phyloP scores from a whole-genome alignment of 2,113 vertebrate species.

The Mionectes macconnelli region DNA sequence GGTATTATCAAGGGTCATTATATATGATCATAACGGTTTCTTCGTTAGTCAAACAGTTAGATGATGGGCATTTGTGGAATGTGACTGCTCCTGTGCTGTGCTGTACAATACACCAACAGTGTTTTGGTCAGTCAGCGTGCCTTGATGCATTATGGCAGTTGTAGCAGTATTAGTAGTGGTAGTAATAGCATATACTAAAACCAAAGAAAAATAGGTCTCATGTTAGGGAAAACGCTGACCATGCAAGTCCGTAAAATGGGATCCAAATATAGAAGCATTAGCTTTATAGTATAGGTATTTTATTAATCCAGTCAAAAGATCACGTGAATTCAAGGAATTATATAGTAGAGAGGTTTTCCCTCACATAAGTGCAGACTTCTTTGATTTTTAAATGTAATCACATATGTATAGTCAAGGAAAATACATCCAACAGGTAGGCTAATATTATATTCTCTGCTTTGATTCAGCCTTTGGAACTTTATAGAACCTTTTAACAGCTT shows the following conservation, averaged over 20 bases:
- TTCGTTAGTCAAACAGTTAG: not conserved
- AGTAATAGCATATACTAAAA: not conserved
- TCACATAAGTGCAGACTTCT: rapidly evolving
- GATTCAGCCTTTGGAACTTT: not conserved
- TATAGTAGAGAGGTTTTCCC: not conserved
- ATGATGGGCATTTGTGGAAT: not conserved
- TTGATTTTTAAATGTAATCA: not conserved
- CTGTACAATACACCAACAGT: not conserved
- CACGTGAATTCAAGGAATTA: not conserved
- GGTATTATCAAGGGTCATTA: not conserved
- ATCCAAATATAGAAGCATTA: not conserved
- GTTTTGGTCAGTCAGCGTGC: rapidly evolving
- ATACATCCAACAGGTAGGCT: not conserved
- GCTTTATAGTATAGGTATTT: not conserved
- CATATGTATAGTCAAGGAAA: not conserved
- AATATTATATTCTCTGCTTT: not conserved
- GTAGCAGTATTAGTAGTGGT: not conserved
- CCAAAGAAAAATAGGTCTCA: not conserved
- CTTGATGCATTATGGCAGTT: not conserved
- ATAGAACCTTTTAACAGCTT: not conserved
- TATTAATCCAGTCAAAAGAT: not conserved
- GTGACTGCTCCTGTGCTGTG: not conserved
- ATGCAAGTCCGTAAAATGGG: not conserved
- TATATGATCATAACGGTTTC: not conserved
- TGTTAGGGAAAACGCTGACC: not conserved